phyloP scores from a whole-genome alignment of 2,888 invertebrate species.

The Baronia brevicornis region DNA sequence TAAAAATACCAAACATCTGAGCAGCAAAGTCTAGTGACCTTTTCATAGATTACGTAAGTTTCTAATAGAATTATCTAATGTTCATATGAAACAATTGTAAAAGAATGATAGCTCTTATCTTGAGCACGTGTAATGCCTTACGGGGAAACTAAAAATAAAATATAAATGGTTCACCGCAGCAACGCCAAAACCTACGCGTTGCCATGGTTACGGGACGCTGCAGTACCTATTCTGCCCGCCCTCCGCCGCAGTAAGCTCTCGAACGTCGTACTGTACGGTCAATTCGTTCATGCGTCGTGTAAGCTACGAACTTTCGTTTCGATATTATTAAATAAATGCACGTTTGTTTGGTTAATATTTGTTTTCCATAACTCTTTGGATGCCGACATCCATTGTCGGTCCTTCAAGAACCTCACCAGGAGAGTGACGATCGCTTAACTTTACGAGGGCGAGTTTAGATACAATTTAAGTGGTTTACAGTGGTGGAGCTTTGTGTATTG shows the following conservation, averaged over 20 bases:
- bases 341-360: no score
- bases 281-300: constrained; percentile 18
- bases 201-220: constrained; percentile 66
- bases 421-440: constrained; percentile 14
- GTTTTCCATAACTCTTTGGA: no score
- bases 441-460: constrained; percentile 41
- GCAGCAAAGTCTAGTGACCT: no score
- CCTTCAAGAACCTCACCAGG: no score
- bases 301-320: constrained; percentile 5
- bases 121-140: no score
- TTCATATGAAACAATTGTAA: no score
- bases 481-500: constrained; percentile 41
- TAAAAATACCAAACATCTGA: no score
- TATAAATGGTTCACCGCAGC: constrained; percentile 28
- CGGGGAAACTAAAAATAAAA: no score
- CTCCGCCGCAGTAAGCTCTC: constrained; percentile 61
- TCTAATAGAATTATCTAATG: no score
- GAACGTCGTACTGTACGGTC: constrained; percentile 33
- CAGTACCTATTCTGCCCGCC: constrained; percentile 58
- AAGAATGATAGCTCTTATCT: no score
- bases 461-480: constrained; percentile 58
- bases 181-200: constrained; percentile 45
- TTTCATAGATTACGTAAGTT: no score
- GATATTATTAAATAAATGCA: background rate
- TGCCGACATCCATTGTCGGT: no score